phyloP scores from a whole-genome alignment of 2,888 invertebrate species.

The Papilio protenor region DNA sequence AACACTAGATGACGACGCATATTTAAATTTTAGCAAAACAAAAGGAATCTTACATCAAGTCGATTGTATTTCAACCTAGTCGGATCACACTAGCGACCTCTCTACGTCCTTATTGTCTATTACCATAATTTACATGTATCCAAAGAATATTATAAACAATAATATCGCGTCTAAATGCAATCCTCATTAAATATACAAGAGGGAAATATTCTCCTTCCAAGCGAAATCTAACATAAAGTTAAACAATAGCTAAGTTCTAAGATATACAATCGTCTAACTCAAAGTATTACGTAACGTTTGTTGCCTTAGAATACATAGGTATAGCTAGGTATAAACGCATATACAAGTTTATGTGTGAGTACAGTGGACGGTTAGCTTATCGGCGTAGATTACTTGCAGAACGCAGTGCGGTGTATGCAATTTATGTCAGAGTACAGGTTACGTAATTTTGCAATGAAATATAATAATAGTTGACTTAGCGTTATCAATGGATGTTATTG shows the following conservation, averaged over 20 bases:
- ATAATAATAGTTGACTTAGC: constrained; percentile 6
- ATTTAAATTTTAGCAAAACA: neutral
- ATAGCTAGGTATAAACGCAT: neutral
- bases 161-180: neutral
- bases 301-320: neutral
- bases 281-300: neutral
- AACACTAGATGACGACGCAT: neutral
- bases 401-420: constrained; percentile 10
- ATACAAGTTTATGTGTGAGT: constrained; percentile 5
- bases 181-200: neutral
- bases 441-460: constrained; percentile 7
- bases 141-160: neutral
- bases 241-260: neutral
- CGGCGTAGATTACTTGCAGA: constrained; percentile 11
- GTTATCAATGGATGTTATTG: neutral
- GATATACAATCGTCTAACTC: constrained; percentile 7
- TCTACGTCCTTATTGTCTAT: neutral
- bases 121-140: neutral
- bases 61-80: neutral
- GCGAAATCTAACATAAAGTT: neutral
- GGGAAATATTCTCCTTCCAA: neutral
- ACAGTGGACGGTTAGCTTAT: constrained; percentile 24
- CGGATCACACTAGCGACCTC: neutral
- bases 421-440: constrained; percentile 12
- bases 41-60: neutral